phyloP scores from a whole-genome alignment of 2,888 invertebrate genomes.

The Hofmannophila pseudospretella region DNA sequence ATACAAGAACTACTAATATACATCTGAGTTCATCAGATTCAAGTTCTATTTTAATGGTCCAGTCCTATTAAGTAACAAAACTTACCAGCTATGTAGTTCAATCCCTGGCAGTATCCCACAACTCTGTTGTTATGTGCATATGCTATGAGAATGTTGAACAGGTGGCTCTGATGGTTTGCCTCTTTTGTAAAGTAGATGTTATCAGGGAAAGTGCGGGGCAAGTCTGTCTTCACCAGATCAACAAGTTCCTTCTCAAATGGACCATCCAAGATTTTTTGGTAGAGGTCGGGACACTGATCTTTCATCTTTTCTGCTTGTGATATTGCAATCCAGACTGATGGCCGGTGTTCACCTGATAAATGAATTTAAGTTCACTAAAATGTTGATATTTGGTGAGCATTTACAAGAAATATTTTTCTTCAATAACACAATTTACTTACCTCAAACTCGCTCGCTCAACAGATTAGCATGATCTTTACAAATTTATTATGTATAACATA shows the following conservation, averaged over 20 bases:
- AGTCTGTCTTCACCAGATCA: slow-evolving; percentile 91
- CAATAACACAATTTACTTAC: too few relatives aligned
- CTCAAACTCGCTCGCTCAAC: too few relatives aligned
- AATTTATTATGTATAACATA: too few relatives aligned
- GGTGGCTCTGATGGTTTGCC: slow-evolving; percentile 84
- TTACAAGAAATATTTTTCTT: too few relatives aligned
- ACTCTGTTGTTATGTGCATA: slow-evolving; percentile 92
- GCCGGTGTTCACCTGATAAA: slow-evolving; percentile 75
- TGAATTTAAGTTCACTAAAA: background rate
- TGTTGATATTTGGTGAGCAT: background rate
- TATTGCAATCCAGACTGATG: slow-evolving; percentile 90
- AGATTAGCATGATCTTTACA: too few relatives aligned
- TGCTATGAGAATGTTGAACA: slow-evolving; percentile 91
- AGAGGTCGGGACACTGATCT: slow-evolving; percentile 81
- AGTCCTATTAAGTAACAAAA: too few relatives aligned
- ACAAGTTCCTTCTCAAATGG: slow-evolving; percentile 84
- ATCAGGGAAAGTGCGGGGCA: slow-evolving; percentile 96
- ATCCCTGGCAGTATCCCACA: slow-evolving; percentile 96
- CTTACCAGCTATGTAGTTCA: slow-evolving; percentile 92
- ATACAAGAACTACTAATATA: too few relatives aligned
- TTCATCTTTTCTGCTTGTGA: slow-evolving; percentile 87
- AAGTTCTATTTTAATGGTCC: too few relatives aligned
- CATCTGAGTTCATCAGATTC: too few relatives aligned
- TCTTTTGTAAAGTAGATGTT: slow-evolving; percentile 93
- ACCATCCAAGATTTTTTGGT: slow-evolving; percentile 82